A percentile compares a stretch with the other conserved stretches of the same genome.
phyloP scores from a whole-genome alignment of 2,888 invertebrate species.

The Orthosia gothica region DNA sequence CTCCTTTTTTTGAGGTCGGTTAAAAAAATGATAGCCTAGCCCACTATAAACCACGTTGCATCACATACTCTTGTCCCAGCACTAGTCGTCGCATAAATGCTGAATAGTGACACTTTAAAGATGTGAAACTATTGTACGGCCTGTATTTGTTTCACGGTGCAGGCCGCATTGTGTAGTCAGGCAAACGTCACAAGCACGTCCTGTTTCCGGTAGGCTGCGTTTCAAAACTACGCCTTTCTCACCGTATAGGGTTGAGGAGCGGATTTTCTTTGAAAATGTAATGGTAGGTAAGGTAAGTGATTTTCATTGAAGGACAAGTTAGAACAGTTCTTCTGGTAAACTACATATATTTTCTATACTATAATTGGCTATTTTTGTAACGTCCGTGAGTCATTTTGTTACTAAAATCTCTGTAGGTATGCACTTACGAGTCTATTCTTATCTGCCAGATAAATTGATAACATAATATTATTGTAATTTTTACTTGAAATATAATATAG shows the following conservation, averaged over 20 bases:
- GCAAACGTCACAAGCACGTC: constrained; percentile 80
- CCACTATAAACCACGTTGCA: constrained; percentile 2
- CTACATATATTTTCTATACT: too few relatives aligned
- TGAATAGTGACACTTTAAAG: constrained; percentile 70
- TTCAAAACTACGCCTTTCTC: constrained; percentile 73
- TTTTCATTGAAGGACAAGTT: not conserved
- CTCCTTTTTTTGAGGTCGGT: not conserved
- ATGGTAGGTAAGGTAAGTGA: not conserved
- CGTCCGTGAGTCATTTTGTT: too few relatives aligned
- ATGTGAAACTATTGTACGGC: constrained; percentile 72
- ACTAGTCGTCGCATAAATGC: constrained; percentile 35
- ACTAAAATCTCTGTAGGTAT: not conserved
- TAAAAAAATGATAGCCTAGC: not conserved
- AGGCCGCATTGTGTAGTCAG: constrained; percentile 73
- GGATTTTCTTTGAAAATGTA: not conserved
- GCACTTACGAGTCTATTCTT: too few relatives aligned
- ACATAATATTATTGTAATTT: not conserved
- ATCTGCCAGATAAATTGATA: too few relatives aligned
- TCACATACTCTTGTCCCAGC: constrained; percentile 22
- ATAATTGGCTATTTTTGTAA: not conserved
- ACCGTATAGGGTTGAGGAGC: constrained; percentile 54
- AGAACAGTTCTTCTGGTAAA: not conserved
- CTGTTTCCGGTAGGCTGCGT: constrained; percentile 79
- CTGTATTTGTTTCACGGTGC: constrained; percentile 72
- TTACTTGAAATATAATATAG: not conserved